Evolutionary conservation across 2,888 invertebrate genomes (phyloP).

Genomic region (Drosophila koepferae): DNA sequence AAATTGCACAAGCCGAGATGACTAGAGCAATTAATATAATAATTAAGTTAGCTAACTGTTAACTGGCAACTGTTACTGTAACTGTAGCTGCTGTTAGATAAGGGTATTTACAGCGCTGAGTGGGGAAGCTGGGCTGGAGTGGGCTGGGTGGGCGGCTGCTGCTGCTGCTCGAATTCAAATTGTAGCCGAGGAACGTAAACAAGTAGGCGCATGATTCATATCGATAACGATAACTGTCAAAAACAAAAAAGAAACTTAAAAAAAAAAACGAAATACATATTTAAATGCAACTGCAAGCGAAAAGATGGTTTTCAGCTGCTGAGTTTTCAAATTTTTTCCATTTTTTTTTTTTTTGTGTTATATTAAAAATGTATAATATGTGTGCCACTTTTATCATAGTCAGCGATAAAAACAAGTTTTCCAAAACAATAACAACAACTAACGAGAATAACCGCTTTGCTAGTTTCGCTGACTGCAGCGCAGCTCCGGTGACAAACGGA

Average conservation of each 20-base stretch:
- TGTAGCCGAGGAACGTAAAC: constrained; percentile 35
- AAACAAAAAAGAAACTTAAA: too few species aligned
- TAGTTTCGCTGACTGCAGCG: constrained; percentile 49
- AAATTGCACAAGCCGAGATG: background rate
- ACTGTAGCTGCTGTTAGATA: background rate
- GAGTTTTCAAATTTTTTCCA: constrained; percentile 35
- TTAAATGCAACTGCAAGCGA: constrained; percentile 32
- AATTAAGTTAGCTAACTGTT: constrained; percentile 1
- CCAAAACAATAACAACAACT: constrained; percentile 57
- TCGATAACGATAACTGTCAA: constrained; percentile 42
- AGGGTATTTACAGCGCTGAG: background rate
- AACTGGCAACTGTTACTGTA: background rate
- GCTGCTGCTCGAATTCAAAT: constrained; percentile 29
- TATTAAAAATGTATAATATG: constrained; percentile 40
- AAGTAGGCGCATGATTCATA: constrained; percentile 46
- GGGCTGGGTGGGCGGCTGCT: constrained; percentile 2
- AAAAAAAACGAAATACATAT: background rate
- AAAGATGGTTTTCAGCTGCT: constrained; percentile 36
- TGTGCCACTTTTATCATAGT: constrained; percentile 72
- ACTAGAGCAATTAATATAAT: background rate
- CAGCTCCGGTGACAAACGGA: constrained; percentile 51
- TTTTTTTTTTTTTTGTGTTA: constrained; percentile 5
- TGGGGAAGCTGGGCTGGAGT: background rate
- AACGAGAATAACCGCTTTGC: constrained; percentile 75
- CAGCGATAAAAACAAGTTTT: constrained; percentile 70